These are phyloP conservation scores for Drosophila kepulauana DNA, from an alignment of 1,140 invertebrate species.

Conservation along the genomic window DNA sequence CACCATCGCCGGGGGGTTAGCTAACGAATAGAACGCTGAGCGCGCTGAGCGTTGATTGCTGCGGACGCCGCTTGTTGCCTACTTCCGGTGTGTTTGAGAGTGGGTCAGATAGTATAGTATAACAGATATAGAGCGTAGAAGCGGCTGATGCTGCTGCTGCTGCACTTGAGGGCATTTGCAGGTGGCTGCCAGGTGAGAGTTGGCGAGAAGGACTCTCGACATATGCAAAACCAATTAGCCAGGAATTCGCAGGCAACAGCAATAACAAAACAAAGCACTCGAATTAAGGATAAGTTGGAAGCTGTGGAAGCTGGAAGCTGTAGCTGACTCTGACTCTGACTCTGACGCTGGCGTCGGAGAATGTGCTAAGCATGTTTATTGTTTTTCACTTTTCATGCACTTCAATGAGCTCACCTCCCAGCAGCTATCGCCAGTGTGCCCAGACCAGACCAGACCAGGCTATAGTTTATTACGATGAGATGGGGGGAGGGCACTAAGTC, in stretches of 20 bases:
- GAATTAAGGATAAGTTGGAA: too few relatives aligned
- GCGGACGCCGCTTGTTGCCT: conserved; percentile 63
- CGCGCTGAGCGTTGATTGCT: conserved; percentile 78
- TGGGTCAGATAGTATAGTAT: neutral
- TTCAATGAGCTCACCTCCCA: conserved; percentile 57
- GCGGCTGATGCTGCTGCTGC: neutral
- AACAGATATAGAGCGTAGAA: conserved; percentile 7
- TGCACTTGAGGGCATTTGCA: conserved; percentile 15
- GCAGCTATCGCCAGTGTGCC: neutral
- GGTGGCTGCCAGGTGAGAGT: conserved; percentile 48
- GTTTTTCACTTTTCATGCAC: conserved; percentile 75
- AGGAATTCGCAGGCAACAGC: conserved; percentile 28
- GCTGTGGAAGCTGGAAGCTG: neutral
- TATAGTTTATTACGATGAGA: conserved; percentile 4
- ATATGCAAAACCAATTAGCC: conserved; percentile 70
- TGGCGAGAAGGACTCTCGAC: conserved; percentile 44
- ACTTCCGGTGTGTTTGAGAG: conserved; percentile 57
- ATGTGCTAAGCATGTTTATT: conserved; percentile 72
- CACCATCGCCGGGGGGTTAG: conserved; percentile 12
- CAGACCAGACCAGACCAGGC: neutral
- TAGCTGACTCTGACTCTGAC: too few relatives aligned
- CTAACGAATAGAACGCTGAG: conserved; percentile 25
- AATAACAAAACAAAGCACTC: neutral
- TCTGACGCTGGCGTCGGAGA: neutral
- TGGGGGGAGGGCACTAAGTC: conserved; percentile 33